A percentile compares a stretch with the other conserved stretches of the same genome.
phyloP scores from a whole-genome alignment of 2,113 vertebrate species.

The Gnathonemus longibarbis region DNA sequence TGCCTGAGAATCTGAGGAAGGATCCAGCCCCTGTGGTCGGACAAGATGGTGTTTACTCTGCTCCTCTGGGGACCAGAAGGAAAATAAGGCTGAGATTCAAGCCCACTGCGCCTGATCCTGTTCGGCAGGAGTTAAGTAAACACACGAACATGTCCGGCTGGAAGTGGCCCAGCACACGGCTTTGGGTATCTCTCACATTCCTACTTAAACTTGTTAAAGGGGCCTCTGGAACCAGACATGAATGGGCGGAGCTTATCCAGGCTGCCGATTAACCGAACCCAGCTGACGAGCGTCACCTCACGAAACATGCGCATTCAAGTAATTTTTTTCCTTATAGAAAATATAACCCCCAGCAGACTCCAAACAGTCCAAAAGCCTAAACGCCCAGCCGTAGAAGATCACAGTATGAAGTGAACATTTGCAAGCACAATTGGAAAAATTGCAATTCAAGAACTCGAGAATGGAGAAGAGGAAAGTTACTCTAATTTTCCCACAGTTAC shows the following conservation, averaged over 20 bases:
- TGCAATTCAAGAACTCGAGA: background rate
- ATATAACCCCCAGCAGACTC: background rate
- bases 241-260: background rate
- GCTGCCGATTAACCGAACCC: background rate
- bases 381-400: background rate
- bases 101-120: slow-evolving; percentile 48
- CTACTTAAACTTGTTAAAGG: slow-evolving; percentile 7
- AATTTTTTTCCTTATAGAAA: background rate
- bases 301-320: background rate
- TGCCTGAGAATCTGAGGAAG: slow-evolving; percentile 33
- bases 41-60: slow-evolving; percentile 31
- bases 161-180: slow-evolving; percentile 5
- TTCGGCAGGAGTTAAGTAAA: slow-evolving; percentile 49
- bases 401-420: background rate
- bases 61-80: slow-evolving; percentile 38
- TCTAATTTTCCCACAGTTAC: background rate
- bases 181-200: background rate
- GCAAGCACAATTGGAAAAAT: background rate
- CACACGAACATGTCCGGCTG: slow-evolving; percentile 28
- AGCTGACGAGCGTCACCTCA: background rate
- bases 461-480: background rate
- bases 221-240: background rate
- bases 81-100: slow-evolving; percentile 50
- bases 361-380: background rate
- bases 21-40: slow-evolving; percentile 15